Evolutionary conservation across 2,113 vertebrate genomes (phyloP).

Genomic region (Grus americana): DNA sequence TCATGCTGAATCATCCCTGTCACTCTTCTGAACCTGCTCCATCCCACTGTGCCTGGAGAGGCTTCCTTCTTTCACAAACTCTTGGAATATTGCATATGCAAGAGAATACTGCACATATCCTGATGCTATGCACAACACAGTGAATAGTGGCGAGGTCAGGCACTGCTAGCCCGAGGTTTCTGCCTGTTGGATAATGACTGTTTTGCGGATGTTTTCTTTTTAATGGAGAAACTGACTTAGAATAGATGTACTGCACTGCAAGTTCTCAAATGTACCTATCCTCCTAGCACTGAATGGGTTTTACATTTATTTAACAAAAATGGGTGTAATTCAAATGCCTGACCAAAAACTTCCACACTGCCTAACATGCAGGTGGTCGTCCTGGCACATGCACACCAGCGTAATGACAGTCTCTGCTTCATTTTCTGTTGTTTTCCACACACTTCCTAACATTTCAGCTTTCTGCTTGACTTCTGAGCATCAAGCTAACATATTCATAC

Average conservation of each 20-base stretch:
- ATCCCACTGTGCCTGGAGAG: not conserved
- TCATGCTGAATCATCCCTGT: not conserved
- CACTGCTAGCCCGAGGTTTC: not conserved
- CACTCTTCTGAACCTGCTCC: not conserved
- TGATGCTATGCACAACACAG: rapidly evolving
- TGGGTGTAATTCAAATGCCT: not conserved
- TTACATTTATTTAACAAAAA: not conserved
- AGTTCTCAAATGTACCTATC: not conserved
- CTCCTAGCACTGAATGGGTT: not conserved
- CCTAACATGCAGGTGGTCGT: not conserved
- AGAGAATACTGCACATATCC: not conserved
- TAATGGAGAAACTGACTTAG: not conserved
- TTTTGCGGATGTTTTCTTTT: not conserved
- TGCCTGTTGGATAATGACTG: not conserved
- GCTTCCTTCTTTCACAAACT: not conserved
- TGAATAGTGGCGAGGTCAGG: rapidly evolving
- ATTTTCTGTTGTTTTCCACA: not conserved
- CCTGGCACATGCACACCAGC: not conserved
- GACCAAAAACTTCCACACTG: not conserved
- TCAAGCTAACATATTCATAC: not conserved
- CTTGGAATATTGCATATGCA: rapidly evolving
- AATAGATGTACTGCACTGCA: not conserved
- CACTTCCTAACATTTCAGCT: not conserved
- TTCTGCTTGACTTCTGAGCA: not conserved
- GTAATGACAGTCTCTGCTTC: not conserved